A percentile compares a stretch with the other conserved stretches of the same genome.
These are phyloP conservation scores for Cacatua alba DNA, from an alignment of 2,113 vertebrate genomes.

Conservation along the genomic window DNA sequence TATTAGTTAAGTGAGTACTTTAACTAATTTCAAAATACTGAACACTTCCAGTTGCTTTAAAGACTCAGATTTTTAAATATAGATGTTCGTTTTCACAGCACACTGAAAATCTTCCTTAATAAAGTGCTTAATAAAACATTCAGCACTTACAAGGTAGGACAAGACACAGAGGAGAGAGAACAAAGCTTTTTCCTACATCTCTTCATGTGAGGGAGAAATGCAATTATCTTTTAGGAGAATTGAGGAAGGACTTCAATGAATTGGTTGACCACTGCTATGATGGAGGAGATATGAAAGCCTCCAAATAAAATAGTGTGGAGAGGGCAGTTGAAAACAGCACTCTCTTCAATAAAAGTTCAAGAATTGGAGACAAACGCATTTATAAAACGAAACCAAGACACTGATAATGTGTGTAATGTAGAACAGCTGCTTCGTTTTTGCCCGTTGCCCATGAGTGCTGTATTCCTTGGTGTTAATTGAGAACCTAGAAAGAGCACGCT, in stretches of 20 bases:
- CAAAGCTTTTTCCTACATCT: not conserved
- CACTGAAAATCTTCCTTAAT: not conserved
- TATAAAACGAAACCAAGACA: not conserved
- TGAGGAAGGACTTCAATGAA: not conserved
- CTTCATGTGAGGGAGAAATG: not conserved
- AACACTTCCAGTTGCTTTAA: not conserved
- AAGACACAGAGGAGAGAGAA: not conserved
- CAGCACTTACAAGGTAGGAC: not conserved
- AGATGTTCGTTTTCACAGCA: not conserved
- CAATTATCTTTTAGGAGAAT: not conserved
- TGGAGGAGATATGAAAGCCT: not conserved
- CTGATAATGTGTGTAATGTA: not conserved
- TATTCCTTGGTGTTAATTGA: not conserved
- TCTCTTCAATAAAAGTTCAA: not conserved
- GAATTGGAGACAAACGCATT: not conserved
- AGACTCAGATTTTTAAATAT: not conserved
- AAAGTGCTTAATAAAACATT: not conserved
- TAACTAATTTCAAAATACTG: not conserved
- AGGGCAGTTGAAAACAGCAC: not conserved
- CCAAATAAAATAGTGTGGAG: not conserved
- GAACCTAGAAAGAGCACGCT: not conserved
- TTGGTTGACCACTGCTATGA: not conserved
- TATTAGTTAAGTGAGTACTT: not conserved
- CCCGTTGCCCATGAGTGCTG: not conserved
- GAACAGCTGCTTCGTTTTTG: not conserved